Percentiles rank a stretch among this genome's conserved stretches.
Conservation (phyloP, 2,797 vertebrate species). For the Falco novaeseelandiae region DNA sequence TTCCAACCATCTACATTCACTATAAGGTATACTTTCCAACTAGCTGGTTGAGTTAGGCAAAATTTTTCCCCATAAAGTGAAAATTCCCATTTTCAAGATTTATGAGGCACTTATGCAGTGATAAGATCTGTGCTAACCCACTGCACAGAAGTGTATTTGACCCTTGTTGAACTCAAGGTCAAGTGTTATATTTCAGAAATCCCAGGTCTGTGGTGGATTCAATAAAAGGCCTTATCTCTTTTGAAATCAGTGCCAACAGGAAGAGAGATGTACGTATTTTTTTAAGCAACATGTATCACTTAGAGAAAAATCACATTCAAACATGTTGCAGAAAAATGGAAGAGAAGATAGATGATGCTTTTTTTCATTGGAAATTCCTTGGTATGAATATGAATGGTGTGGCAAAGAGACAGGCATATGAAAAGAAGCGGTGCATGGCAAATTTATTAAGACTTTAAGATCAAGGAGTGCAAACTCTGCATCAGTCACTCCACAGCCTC, state of each 20-base stretch:
- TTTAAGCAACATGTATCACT: neutral
- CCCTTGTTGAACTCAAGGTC: neutral
- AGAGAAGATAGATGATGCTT: neutral
- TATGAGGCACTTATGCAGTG: neutral
- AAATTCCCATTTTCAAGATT: neutral
- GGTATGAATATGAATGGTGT: neutral
- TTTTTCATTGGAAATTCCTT: neutral
- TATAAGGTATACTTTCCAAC: neutral
- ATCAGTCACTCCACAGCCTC: neutral
- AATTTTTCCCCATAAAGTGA: neutral
- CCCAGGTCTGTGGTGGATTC: neutral
- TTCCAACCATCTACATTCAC: neutral
- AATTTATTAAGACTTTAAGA: neutral
- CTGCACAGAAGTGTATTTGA: neutral
- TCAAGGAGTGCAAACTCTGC: neutral
- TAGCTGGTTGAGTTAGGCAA: neutral
- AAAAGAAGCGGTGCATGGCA: neutral
- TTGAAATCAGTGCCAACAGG: neutral
- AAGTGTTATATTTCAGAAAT: neutral
- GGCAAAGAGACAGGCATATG: neutral
- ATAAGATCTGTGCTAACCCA: neutral
- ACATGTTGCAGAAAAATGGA: rapidly evolving
- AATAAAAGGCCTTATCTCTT: neutral
- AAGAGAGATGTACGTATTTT: rapidly evolving
- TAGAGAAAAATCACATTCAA: neutral